Evolutionary conservation across 2,888 invertebrate genomes (phyloP).

Genomic region (Cerastis rubricosa): DNA sequence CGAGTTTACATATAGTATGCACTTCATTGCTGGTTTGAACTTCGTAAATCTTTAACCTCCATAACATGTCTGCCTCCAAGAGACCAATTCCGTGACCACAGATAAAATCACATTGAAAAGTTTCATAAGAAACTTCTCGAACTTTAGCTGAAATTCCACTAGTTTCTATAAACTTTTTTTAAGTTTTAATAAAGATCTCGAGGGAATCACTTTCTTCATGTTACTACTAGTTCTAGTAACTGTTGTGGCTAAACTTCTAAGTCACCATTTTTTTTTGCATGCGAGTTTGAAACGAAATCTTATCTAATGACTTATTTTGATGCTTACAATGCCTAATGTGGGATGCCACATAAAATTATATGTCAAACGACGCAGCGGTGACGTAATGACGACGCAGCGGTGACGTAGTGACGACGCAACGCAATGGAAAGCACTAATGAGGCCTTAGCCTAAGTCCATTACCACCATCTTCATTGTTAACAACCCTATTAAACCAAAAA

Average conservation of each 20-base stretch:
- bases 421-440: too few species aligned
- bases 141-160: slow-evolving; percentile 27
- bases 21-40: neutral
- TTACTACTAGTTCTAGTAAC: neutral
- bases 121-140: slow-evolving; percentile 23
- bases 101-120: slow-evolving; percentile 33
- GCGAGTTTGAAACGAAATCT: neutral
- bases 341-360: too few species aligned
- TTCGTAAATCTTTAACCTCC: neutral
- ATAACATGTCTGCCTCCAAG: slow-evolving; percentile 2
- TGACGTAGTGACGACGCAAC: too few species aligned
- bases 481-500: neutral
- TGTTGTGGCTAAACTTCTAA: neutral
- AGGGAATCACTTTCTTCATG: slow-evolving; percentile 28
- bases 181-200: slow-evolving; percentile 31
- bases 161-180: slow-evolving; percentile 24
- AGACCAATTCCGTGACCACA: slow-evolving; percentile 38
- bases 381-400: too few species aligned
- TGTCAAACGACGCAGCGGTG: too few species aligned
- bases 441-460: neutral
- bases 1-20: too few species aligned
- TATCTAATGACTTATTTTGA: neutral
- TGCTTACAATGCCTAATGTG: too few species aligned
- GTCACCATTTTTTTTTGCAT: neutral
- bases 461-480: neutral